phyloP scores from a whole-genome alignment of 2,797 vertebrate genomes.

The Sebastes reedi region DNA sequence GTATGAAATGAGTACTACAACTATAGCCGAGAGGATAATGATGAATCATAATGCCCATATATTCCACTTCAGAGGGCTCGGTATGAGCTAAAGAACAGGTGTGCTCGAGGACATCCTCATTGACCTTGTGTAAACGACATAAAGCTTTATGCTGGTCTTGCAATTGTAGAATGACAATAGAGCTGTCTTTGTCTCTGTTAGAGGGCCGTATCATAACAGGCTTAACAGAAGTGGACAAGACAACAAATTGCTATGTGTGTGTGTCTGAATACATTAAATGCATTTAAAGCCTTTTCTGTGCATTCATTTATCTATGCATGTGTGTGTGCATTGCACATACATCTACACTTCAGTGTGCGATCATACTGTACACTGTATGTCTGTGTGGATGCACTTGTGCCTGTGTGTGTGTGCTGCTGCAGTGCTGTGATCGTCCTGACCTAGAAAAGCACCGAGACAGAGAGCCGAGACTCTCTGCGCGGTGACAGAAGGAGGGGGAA shows the following conservation, averaged over 20 bases:
- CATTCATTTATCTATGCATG: neutral
- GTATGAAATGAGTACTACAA: neutral
- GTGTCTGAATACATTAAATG: neutral
- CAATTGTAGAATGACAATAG: neutral
- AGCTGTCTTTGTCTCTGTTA: neutral
- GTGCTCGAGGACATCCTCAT: neutral
- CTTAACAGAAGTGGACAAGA: conserved; percentile 4
- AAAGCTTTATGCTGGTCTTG: neutral
- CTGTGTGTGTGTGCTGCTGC: conserved; percentile 25
- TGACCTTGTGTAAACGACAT: conserved; percentile 16
- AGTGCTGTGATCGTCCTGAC: conserved; percentile 70
- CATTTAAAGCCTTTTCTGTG: neutral
- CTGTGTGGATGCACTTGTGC: neutral
- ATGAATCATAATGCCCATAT: neutral
- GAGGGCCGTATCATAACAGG: neutral
- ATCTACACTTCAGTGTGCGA: neutral
- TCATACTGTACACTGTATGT: conserved; percentile 9
- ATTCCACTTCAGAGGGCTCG: neutral
- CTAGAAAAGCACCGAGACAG: conserved; percentile 77
- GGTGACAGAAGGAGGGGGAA: conserved; percentile 65
- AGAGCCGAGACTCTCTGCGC: conserved; percentile 56
- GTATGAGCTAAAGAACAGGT: neutral
- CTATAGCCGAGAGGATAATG: neutral
- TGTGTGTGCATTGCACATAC: neutral
- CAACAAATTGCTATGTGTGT: neutral